Base-by-base conservation (phyloP, 2,113 vertebrate genomes). In the Odobenus rosmarus region DNA sequence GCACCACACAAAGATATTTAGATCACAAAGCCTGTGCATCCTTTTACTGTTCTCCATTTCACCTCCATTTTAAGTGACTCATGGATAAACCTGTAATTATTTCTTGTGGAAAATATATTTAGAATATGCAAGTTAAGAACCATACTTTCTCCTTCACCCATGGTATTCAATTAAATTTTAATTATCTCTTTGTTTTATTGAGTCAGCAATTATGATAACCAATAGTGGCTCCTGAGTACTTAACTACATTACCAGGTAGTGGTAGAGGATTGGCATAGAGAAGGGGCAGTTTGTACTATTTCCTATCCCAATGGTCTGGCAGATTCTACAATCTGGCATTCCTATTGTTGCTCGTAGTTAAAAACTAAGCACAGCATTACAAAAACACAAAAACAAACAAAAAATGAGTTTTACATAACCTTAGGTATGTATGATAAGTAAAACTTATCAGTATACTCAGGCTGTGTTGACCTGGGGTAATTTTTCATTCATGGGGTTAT, bases 151-250 rank as follows among this genome's bases (percentile, higher is more conserved):
- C 23, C 12, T 71, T 82, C 1, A 67, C 31, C 11, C 23, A 24
- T 3, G 61, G 33, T 77, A 74, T 28, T 88, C 36, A 87, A 51
- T 82, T 93, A 87, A 80, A 82, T 76, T 77, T 96, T 93, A 82
- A 80, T 61, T 93, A 72, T 2, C 10, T 86, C 19, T 86, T 55
- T 33, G 2, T 81, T 92, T 89, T 49, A 81, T 16, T 36, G 55
- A 69, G 7, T 90, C 2, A 2, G 4, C 2, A 69, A 69, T 62
- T 13, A 53, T 80, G 74, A 94, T 46, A 77, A 23, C 4, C 3
- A 67, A 33, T n/a, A 82, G 24, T 69, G 57, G 3, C 24, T 69
- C 33, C 7, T 67, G 53, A 80, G 31, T 59, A 23, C 21, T 80
- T 69, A 31, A 31, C 33, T 92, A 55, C n/a, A 81, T 46, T 67